These are phyloP conservation scores for Melanotus villosus DNA, from an alignment of 2,888 invertebrate species.

Conservation along the genomic window DNA sequence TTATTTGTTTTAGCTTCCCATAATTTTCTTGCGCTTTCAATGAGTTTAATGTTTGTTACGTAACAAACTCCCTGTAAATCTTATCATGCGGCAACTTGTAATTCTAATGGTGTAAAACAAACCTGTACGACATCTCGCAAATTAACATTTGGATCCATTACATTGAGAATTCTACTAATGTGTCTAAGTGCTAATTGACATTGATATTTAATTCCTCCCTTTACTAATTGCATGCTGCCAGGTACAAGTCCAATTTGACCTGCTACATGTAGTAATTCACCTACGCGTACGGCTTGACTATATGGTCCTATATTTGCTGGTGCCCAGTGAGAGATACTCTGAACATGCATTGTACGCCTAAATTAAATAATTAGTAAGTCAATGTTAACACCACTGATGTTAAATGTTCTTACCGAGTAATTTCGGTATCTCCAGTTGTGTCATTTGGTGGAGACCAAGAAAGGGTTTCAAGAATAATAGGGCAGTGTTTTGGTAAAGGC, in stretches of 20 bases:
- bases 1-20: slow-evolving; percentile 89
- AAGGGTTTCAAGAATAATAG: slow-evolving; percentile 84
- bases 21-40: slow-evolving; percentile 83
- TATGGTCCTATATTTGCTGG: slow-evolving; percentile 98
- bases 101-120: background rate
- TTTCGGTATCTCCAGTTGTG: slow-evolving; percentile 55
- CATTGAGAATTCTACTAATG: slow-evolving; percentile 85
- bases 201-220: slow-evolving; percentile 85
- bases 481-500: slow-evolving; percentile 79
- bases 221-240: slow-evolving; percentile 81
- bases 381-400: too few relatives aligned
- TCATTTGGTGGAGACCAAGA: slow-evolving; percentile 69
- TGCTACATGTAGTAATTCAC: slow-evolving; percentile 87
- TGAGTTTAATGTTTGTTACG: slow-evolving; percentile 80
- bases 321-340: slow-evolving; percentile 98
- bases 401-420: slow-evolving; percentile 58
- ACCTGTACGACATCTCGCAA: slow-evolving; percentile 87
- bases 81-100: background rate
- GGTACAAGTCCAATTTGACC: slow-evolving; percentile 94
- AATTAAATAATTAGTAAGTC: slow-evolving; percentile 47
- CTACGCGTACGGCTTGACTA: slow-evolving; percentile 91
- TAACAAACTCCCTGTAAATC: slow-evolving; percentile 84
- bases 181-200: slow-evolving; percentile 88
- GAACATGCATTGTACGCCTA: slow-evolving; percentile 92
- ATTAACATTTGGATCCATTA: slow-evolving; percentile 83